A percentile compares a stretch with the other conserved stretches of the same genome.
Evolutionary conservation across 2,113 vertebrate species (phyloP).

Genomic region (Sylvietta virens): DNA sequence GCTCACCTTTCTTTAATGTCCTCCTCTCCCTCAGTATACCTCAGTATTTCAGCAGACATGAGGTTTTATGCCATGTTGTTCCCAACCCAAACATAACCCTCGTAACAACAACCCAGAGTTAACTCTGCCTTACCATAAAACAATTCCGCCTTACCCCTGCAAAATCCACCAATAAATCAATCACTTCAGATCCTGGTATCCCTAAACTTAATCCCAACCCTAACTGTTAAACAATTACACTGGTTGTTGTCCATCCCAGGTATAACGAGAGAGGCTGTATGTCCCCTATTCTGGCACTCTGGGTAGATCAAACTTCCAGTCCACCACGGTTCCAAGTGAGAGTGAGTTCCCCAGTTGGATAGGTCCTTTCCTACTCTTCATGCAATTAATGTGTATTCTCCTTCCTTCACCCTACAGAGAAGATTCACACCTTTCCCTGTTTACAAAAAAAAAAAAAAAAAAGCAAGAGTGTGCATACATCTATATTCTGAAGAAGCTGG

Average conservation of each 20-base stretch:
- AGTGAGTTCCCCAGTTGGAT: not conserved
- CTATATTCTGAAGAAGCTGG: not conserved
- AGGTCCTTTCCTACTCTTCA: not conserved
- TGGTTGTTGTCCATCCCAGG: not conserved
- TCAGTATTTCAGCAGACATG: not conserved
- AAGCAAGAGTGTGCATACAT: rapidly evolving
- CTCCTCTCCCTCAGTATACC: not conserved
- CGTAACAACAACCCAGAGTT: not conserved
- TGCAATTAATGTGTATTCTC: not conserved
- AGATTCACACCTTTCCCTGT: not conserved
- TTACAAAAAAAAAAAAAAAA: not conserved
- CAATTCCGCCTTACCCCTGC: not conserved
- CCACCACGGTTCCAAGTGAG: not conserved
- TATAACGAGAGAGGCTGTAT: rapidly evolving
- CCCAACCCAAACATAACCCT: not conserved
- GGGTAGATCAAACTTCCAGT: not conserved
- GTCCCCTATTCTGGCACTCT: not conserved
- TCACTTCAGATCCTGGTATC: not conserved
- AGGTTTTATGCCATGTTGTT: not conserved
- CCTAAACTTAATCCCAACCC: not conserved
- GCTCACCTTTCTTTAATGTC: not conserved
- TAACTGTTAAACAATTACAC: not conserved
- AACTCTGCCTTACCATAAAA: not conserved
- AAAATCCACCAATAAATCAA: not conserved
- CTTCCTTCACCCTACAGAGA: not conserved